phyloP scores from a whole-genome alignment of 2,888 invertebrate genomes.

The Lucinisca nassula region DNA sequence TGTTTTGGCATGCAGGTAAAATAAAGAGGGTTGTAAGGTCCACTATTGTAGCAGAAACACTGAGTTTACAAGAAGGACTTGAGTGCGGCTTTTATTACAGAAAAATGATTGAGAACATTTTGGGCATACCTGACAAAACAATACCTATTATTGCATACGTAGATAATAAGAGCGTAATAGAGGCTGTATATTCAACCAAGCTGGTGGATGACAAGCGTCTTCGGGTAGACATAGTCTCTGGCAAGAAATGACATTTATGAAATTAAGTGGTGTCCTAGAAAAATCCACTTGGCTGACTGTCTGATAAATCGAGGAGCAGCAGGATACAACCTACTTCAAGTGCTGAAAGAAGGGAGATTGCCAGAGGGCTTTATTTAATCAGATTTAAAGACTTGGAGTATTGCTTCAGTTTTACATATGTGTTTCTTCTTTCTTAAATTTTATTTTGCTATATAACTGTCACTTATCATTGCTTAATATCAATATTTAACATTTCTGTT shows the following conservation, averaged over 20 bases:
- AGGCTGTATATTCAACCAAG: constrained; percentile 53
- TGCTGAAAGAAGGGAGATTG: constrained; percentile 12
- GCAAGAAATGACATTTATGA: constrained; percentile 4
- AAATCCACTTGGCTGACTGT: constrained; percentile 18
- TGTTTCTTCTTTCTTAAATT: no score
- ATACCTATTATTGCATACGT: constrained; percentile 45
- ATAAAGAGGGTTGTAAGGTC: no score
- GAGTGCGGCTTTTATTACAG: constrained; percentile 34
- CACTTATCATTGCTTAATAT: no score
- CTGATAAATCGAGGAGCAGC: constrained; percentile 13
- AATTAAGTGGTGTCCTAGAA: constrained; percentile 32
- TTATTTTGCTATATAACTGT: no score
- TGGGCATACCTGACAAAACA: neutral
- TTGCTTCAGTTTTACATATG: no score
- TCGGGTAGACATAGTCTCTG: constrained; percentile 38
- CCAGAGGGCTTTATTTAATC: constrained; percentile 1
- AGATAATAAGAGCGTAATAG: constrained; percentile 52
- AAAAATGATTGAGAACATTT: constrained; percentile 32
- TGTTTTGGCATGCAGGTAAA: no score
- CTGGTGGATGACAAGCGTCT: constrained; percentile 52
- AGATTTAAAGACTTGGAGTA: no score
- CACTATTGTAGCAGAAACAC: no score
- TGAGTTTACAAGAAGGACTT: no score
- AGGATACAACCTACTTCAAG: constrained; percentile 6
- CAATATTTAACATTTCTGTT: no score